Conservation (phyloP, 2,797 vertebrate genomes). For the Microcaecilia unicolor region DNA sequence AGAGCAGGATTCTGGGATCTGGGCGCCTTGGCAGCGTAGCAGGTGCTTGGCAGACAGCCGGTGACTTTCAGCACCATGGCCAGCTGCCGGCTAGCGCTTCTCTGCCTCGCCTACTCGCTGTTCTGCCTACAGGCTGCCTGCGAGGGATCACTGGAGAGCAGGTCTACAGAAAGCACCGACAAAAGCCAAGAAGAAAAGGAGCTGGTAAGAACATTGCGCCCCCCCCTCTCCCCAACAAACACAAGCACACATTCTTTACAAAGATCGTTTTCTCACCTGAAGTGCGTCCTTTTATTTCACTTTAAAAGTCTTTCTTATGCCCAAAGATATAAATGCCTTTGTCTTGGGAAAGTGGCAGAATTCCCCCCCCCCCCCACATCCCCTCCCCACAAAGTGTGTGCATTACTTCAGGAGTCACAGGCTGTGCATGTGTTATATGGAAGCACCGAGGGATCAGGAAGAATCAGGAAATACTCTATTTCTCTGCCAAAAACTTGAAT, state of each 20-base stretch:
- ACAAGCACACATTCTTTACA: too few relatives aligned
- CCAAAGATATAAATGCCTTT: too few relatives aligned
- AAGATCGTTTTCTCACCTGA: fast-evolving
- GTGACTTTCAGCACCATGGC: conserved; percentile 60
- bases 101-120: conserved; percentile 45
- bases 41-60: too few relatives aligned
- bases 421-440: too few relatives aligned
- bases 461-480: too few relatives aligned
- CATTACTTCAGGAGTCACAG: too few relatives aligned
- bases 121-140: conserved; percentile 37
- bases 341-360: too few relatives aligned
- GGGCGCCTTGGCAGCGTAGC: neutral
- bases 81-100: conserved; percentile 38
- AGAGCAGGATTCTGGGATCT: neutral
- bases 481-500: too few relatives aligned
- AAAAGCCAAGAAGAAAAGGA: conserved; percentile 65
- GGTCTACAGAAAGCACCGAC: conserved; percentile 36
- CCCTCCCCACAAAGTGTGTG: too few relatives aligned
- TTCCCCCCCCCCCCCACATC: too few relatives aligned
- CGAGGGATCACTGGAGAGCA: conserved; percentile 50
- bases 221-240: neutral
- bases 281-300: fast-evolving
- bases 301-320: too few relatives aligned
- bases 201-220: conserved; percentile 49
- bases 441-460: too few relatives aligned